Percentiles rank a stretch among this genome's conserved stretches.
phyloP scores from a whole-genome alignment of 2,113 vertebrate species.

The Pseudolaguvia tuberculata region DNA sequence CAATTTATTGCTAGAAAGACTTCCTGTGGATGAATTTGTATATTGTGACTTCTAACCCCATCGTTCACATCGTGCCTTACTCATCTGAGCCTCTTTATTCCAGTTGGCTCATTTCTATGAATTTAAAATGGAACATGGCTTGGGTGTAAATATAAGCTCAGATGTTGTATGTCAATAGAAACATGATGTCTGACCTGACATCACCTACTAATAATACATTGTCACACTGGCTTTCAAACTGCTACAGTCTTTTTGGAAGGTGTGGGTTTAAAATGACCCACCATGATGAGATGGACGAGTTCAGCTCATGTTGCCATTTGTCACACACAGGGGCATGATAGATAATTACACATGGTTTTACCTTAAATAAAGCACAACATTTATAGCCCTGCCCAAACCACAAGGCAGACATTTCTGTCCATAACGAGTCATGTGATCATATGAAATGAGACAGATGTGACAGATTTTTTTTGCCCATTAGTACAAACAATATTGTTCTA shows the following conservation, averaged over 20 bases:
- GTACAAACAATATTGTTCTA: neutral
- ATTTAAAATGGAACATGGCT: neutral
- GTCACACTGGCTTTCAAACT: conserved; percentile 13
- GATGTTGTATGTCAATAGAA: neutral
- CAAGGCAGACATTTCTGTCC: neutral
- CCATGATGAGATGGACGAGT: conserved; percentile 9
- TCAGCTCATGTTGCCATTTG: conserved; percentile 37
- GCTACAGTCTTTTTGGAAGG: neutral
- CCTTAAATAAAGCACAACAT: conserved; percentile 27
- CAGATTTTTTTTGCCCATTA: neutral
- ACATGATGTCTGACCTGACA: neutral
- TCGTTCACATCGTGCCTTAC: neutral
- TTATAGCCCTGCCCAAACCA: neutral
- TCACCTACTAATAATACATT: conserved; percentile 10
- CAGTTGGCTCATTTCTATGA: neutral
- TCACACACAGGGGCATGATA: conserved; percentile 10
- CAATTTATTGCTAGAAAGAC: neutral
- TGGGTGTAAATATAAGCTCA: conserved; percentile 1
- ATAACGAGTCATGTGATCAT: neutral
- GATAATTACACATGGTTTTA: conserved; percentile 23
- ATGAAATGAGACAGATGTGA: neutral
- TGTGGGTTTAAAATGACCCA: conserved; percentile 1
- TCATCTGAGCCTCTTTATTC: neutral
- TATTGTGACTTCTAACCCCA: neutral
- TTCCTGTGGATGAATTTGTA: neutral